These are phyloP conservation scores for Amphiprion ocellaris DNA, from an alignment of 2,113 vertebrate species.

Conservation along the genomic window DNA sequence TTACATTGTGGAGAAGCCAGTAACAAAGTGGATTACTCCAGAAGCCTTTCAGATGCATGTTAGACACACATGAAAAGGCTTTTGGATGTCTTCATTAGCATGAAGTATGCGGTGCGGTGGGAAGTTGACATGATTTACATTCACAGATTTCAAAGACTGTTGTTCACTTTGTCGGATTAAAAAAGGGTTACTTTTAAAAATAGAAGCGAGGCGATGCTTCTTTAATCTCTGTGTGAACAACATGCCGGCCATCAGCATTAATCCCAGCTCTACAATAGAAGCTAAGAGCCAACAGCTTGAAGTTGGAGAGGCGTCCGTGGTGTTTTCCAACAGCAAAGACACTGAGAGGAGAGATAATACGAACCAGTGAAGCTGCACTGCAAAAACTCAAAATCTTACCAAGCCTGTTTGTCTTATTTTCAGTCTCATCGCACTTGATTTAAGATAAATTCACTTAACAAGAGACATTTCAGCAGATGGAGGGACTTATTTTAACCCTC, in stretches of 20 bases:
- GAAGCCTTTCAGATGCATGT: conserved; percentile 35
- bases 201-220: conserved; percentile 44
- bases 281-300: conserved; percentile 53
- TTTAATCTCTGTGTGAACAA: conserved; percentile 62
- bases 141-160: conserved; percentile 47
- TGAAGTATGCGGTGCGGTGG: conserved; percentile 39
- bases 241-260: conserved; percentile 50
- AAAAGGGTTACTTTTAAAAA: conserved; percentile 60
- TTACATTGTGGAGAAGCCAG: conserved; percentile 40
- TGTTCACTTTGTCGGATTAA: conserved; percentile 55
- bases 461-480: too few species aligned
- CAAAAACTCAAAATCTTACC: too few species aligned
- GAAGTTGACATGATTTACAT: conserved; percentile 37
- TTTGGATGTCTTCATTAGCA: conserved; percentile 36
- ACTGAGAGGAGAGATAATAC: conserved; percentile 37
- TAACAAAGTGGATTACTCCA: conserved; percentile 53
- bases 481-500: too few species aligned
- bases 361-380: conserved; percentile 30
- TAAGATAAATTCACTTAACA: too few species aligned
- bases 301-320: conserved; percentile 27
- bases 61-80: conserved; percentile 10
- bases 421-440: too few species aligned
- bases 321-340: conserved; percentile 32
- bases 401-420: too few species aligned
- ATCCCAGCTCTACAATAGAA: conserved; percentile 45